Percentiles rank a stretch among this genome's conserved stretches.
Conservation (phyloP, 2,113 vertebrate species). For the Apteryx owenii region DNA sequence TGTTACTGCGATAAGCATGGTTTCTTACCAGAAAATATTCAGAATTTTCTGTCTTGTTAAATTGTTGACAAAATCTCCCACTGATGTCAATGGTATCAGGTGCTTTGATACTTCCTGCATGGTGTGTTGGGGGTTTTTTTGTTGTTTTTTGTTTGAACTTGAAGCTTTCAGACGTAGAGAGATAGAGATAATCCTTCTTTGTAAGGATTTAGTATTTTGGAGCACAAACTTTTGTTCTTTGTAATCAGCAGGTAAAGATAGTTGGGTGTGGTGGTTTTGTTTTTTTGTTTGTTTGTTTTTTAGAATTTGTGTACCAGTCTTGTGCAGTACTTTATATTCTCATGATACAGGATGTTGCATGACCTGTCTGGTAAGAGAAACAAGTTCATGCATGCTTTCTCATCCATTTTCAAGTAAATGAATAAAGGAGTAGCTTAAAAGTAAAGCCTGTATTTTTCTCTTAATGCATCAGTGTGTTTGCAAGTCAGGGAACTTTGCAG, state of each 20-base stretch:
- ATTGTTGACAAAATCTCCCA: neutral
- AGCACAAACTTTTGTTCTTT: neutral
- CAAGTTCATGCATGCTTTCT: neutral
- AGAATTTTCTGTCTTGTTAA: neutral
- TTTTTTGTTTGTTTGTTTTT: neutral
- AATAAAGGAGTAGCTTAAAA: neutral
- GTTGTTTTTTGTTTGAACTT: neutral
- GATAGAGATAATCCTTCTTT: neutral
- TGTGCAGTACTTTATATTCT: neutral
- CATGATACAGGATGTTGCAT: accelerated
- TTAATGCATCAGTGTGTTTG: neutral
- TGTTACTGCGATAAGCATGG: neutral
- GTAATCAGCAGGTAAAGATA: neutral
- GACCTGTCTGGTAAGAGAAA: neutral
- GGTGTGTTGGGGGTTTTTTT: neutral
- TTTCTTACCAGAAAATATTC: neutral
- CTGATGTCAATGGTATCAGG: neutral
- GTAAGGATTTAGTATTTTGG: neutral
- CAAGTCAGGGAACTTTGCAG: neutral
- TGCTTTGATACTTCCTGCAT: neutral
- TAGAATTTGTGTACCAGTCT: neutral
- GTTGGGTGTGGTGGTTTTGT: too few relatives aligned
- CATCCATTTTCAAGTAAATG: neutral
- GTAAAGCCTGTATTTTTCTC: neutral
- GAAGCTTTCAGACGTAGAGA: neutral